Evolutionary conservation across 2,888 invertebrate species (phyloP), one percentile per base, ranked within the genome.

Genomic region (Xanthorhoe designata): DNA sequence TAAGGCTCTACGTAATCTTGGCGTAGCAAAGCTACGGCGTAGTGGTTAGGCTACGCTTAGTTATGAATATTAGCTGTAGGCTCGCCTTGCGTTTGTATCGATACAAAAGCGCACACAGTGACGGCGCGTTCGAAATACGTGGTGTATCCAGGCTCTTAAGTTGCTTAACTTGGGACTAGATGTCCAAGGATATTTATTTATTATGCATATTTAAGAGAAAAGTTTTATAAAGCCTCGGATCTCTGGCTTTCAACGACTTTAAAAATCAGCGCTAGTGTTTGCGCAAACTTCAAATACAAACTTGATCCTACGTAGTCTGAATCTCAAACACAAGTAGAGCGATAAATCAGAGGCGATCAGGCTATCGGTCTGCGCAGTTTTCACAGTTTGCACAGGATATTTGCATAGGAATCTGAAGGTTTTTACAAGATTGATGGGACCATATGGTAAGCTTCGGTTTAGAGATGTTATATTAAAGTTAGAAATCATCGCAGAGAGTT

Each of bases 261-360:
- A 13, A 13, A 42, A 42, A 42, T 42, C 38, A 42, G 13, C 38
- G 13, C 38, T 42, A 42, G 38, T 42, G 38, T 42, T 42, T 42
- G 38, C 5, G 38, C 38, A 42, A 42, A 51, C 19, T 35, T 19
- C n/a, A 58, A 18, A 35, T 50, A n/a, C 49, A 7, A 51, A 19
- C 9, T 50, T 50, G 56, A 56, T 56, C 49, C 49, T 35, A 60
- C 74, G 71, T 71, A 80, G 82, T 80, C 71, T 77, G 86, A 87
- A 86, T 85, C 77, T 78, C 78, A 80, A 85, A 79, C 83, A 73
- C 84, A 90, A 86, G 86, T 85, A 51, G 29, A 45, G 18, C 50
- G 77, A 85, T 86, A 89, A 88, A 89, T 90, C 89, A 88, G 80
- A 82, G 73, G 77, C 79, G 78, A 82, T 81, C 76, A 82, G 86